Evolutionary conservation across 1,140 invertebrate genomes (phyloP).

Genomic region (Drosophila aff.): DNA sequence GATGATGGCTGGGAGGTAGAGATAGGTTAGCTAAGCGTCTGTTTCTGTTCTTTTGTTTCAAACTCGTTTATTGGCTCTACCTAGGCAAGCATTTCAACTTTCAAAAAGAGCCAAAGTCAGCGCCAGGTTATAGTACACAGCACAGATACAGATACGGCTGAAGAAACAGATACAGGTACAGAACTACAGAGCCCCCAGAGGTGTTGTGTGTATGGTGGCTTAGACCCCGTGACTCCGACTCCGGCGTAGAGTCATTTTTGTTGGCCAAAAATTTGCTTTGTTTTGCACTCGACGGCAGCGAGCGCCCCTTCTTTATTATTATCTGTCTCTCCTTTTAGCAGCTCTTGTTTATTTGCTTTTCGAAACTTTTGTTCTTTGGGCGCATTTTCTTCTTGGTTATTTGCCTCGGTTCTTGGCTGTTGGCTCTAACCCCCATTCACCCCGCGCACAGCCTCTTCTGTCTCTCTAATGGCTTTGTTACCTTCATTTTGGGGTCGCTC

Average conservation of each 20-base stretch:
- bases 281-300: slow-evolving; percentile 41
- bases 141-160: slow-evolving; percentile 10
- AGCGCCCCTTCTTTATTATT: slow-evolving; percentile 41
- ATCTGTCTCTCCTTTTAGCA: slow-evolving; percentile 26
- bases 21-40: slow-evolving; percentile 66
- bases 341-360: slow-evolving; percentile 58
- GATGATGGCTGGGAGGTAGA: slow-evolving; percentile 20
- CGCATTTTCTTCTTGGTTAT: slow-evolving; percentile 35
- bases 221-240: slow-evolving; percentile 53
- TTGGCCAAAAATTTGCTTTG: slow-evolving; percentile 65
- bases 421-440: not conserved
- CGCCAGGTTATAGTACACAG: slow-evolving; percentile 62
- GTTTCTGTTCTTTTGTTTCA: slow-evolving; percentile 82
- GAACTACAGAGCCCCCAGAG: slow-evolving; percentile 27
- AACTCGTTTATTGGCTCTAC: slow-evolving; percentile 76
- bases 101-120: slow-evolving; percentile 71
- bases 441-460: not conserved
- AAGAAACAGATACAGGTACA: slow-evolving; percentile 19
- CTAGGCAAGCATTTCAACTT: slow-evolving; percentile 73
- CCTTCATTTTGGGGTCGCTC: slow-evolving; percentile 28
- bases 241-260: slow-evolving; percentile 32
- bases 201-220: slow-evolving; percentile 11
- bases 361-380: slow-evolving; percentile 43
- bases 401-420: slow-evolving; percentile 31
- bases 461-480: slow-evolving; percentile 44